Conservation (phyloP, 2,113 vertebrate species). For the Suncus etruscus region DNA sequence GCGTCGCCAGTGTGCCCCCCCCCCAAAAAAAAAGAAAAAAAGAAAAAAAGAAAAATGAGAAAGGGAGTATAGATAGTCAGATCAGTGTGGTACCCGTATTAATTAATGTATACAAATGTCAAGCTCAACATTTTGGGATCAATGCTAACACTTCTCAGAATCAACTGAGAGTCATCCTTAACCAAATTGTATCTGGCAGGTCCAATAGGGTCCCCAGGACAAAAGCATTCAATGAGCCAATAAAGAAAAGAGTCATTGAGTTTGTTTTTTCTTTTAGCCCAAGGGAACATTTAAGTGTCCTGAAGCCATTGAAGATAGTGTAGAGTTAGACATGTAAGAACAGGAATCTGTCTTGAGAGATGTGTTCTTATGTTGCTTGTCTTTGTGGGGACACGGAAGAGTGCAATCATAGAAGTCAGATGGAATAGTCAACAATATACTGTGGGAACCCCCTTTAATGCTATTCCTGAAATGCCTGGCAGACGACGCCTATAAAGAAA, state of each 20-base stretch:
- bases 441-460: no score
- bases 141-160: neutral
- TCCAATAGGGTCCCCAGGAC: neutral
- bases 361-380: neutral
- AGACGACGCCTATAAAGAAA: no score
- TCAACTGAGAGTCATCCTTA: neutral
- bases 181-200: neutral
- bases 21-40: no score
- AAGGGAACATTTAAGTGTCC: neutral
- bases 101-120: neutral
- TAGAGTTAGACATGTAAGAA: neutral
- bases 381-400: neutral
- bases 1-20: no score
- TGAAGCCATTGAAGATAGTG: neutral
- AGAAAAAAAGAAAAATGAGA: conserved; percentile 25
- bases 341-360: neutral
- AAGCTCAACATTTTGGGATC: conserved; percentile 9
- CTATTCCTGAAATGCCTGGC: no score
- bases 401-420: neutral
- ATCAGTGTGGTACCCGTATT: neutral
- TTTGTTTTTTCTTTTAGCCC: neutral
- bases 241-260: neutral
- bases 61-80: neutral
- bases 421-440: neutral
- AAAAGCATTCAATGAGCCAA: conserved; percentile 21